Percentiles rank a stretch among this genome's conserved stretches.
phyloP scores from a whole-genome alignment of 2,113 vertebrate species.

The Merops nubicus region DNA sequence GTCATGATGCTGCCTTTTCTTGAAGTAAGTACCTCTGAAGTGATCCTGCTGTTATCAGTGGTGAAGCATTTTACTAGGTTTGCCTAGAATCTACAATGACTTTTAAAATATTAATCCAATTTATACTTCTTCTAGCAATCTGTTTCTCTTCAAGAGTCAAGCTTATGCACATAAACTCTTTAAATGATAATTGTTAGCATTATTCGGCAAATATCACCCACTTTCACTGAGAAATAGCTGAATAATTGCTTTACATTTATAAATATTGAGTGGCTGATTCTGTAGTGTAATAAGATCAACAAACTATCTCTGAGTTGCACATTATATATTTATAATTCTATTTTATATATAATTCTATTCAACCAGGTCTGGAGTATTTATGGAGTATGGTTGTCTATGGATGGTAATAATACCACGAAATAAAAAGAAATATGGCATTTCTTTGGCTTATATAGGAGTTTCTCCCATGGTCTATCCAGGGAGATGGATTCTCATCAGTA shows the following conservation, averaged over 20 bases:
- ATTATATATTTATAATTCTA: neutral
- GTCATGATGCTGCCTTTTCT: neutral
- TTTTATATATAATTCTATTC: neutral
- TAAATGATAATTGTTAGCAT: neutral
- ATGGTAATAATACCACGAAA: neutral
- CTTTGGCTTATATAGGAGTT: neutral
- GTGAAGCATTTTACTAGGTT: neutral
- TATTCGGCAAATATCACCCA: neutral
- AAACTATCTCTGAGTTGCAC: neutral
- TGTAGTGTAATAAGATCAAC: neutral
- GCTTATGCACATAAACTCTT: neutral
- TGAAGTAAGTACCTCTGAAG: neutral
- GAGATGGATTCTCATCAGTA: neutral
- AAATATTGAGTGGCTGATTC: neutral
- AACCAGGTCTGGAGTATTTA: neutral
- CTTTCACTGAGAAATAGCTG: neutral
- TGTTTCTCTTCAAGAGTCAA: neutral
- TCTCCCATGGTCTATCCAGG: neutral
- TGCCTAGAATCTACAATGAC: neutral
- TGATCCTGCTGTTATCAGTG: neutral
- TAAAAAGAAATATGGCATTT: neutral
- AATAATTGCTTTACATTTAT: neutral
- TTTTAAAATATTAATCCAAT: neutral
- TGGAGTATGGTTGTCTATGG: neutral
- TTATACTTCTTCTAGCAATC: neutral